Conservation (phyloP, 2,888 invertebrate genomes). For the Ligdia adustata region DNA sequence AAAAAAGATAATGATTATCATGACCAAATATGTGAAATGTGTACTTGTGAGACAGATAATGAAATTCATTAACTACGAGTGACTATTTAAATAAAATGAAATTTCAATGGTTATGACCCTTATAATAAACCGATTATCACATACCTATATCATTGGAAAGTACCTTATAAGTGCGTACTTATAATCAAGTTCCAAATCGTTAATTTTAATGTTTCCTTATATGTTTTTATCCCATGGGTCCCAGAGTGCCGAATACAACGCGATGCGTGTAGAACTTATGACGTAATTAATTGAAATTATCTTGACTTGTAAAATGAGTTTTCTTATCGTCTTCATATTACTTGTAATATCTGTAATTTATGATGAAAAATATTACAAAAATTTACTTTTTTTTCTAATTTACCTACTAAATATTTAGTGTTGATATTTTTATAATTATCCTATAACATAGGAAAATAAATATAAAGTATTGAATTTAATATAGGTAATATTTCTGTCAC, state of each 20-base stretch:
- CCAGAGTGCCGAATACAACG: slow-evolving; percentile 12
- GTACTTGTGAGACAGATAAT: too few species aligned
- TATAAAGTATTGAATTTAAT: too few species aligned
- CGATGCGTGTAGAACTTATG: slow-evolving; percentile 12
- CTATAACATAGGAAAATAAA: too few species aligned
- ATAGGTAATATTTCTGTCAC: too few species aligned
- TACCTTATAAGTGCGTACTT: slow-evolving; percentile 1
- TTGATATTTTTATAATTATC: too few species aligned
- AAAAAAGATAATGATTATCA: too few species aligned
- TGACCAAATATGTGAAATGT: too few species aligned
- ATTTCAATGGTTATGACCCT: neutral
- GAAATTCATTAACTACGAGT: too few species aligned
- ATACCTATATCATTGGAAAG: slow-evolving; percentile 1
- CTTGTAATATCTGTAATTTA: slow-evolving; percentile 1
- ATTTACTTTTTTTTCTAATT: too few species aligned
- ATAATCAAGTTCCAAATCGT: slow-evolving; percentile 16
- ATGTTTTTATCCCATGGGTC: slow-evolving; percentile 18
- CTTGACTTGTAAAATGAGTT: slow-evolving; percentile 3
- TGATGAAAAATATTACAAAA: too few species aligned
- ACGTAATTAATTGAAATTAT: slow-evolving; percentile 10
- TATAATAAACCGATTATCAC: slow-evolving; percentile 16
- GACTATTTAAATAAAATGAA: neutral
- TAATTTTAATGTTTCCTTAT: slow-evolving; percentile 27
- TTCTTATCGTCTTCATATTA: slow-evolving; percentile 1
- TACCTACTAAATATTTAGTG: too few species aligned